Evolutionary conservation across 2,888 invertebrate genomes (phyloP).

Genomic region (Noctua fimbriata): DNA sequence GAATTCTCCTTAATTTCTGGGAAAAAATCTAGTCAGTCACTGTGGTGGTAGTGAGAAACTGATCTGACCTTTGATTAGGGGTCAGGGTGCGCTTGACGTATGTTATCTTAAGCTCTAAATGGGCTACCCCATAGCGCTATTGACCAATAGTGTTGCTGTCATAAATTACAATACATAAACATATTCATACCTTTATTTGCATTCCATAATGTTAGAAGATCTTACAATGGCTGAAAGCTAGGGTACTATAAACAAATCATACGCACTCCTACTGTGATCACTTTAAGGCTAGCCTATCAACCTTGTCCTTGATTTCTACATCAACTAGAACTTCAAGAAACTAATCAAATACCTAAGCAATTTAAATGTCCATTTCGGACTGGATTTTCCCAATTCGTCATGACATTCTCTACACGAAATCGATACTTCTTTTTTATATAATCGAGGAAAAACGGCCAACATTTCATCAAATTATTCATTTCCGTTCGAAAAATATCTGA

Average conservation of each 20-base stretch:
- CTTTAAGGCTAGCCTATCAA: neutral
- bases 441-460: neutral
- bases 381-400: slow-evolving; percentile 31
- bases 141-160: neutral
- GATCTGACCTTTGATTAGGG: neutral
- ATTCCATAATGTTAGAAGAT: neutral
- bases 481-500: slow-evolving; percentile 39
- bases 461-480: slow-evolving; percentile 14
- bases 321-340: slow-evolving; percentile 7
- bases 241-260: neutral
- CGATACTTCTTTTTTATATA: neutral
- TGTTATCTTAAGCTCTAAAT: neutral
- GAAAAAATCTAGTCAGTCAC: neutral
- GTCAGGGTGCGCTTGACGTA: neutral
- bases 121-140: too few relatives aligned
- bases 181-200: neutral
- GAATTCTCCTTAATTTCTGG: slow-evolving; percentile 13
- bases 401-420: slow-evolving; percentile 11
- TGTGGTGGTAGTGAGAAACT: neutral
- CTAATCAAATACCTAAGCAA: slow-evolving; percentile 1
- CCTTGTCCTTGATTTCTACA: neutral
- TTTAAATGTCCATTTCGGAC: slow-evolving; percentile 1
- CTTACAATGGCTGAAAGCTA: neutral
- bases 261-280: neutral
- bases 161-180: neutral